phyloP scores from a whole-genome alignment of 2,888 invertebrate species.

The Trilocha varians region DNA sequence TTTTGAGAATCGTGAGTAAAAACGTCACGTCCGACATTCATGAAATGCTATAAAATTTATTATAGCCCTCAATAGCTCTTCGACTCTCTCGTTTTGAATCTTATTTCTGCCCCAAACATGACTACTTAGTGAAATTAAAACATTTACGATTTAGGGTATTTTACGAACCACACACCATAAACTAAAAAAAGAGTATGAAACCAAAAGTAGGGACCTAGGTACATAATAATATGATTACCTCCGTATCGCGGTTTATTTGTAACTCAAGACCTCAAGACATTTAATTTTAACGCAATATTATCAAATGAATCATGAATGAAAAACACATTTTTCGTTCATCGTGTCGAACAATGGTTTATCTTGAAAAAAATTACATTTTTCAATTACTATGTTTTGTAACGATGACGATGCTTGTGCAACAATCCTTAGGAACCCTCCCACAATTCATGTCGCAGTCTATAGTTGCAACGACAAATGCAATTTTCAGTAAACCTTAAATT shows the following conservation, averaged over 20 bases:
- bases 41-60: constrained; percentile 4
- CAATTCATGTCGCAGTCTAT: not conserved
- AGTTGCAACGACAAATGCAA: not conserved
- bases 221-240: no score
- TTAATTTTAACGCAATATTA: no score
- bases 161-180: no score
- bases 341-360: no score
- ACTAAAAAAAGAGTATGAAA: no score
- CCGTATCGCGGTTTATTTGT: no score
- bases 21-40: not conserved
- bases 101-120: not conserved
- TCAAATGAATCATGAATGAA: no score
- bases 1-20: constrained; percentile 5
- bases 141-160: no score
- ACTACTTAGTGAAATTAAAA: no score
- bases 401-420: not conserved
- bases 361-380: not conserved
- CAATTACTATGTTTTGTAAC: not conserved
- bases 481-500: not conserved
- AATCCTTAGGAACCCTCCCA: not conserved
- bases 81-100: not conserved
- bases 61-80: not conserved
- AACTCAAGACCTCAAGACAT: no score
- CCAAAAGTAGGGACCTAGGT: no score
- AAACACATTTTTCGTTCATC: no score